Base-by-base conservation (phyloP, 1,140 invertebrate genomes). In the Phenacoccus solenopsis region DNA sequence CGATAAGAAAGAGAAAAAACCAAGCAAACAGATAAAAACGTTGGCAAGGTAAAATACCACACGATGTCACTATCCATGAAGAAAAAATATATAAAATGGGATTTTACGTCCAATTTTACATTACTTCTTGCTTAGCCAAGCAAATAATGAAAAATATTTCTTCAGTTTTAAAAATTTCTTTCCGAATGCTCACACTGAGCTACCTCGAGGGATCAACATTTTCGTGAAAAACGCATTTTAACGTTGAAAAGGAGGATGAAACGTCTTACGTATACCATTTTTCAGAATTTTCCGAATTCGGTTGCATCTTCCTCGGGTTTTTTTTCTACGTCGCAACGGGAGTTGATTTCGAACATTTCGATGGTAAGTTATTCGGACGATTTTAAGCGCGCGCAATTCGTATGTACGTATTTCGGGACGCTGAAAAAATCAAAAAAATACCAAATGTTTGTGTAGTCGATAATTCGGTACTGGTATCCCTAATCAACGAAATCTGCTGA, bases 71-170 rank as follows among this genome's bases (percentile, higher is more conserved):
- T 49, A 49, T 49, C 16, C 38, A 2, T 49, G 38, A 49, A 49
- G 38, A n/a, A 49, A 49, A 16, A 49, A 49, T 49, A 49, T 49
- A 49, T 49, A 49, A 49, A 49, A 49, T 49, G 38, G 38, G 38
- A n/a, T 49, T 49, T 49, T n/a, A 49, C 16, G 38, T 49, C 38
- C 38, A 49, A 49, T 49, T 49, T 49, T n/a, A 49, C 38, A 10
- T 49, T 49, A 49, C 38, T 16, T 49, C 20, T 49, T 49, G 38
- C 16, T 49, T 49, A 49, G 38, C 38, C 38, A 16, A 49, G 38
- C 38, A 49, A 49, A 49, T 49, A 49, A 49, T 49, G 38, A 49
- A 49, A 49, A 49, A 49, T n/a, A 49, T 49, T 49, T 49, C 38
- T n/a, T 49, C 20, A 9, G 16, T 5, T 49, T 49, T n/a, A 49